phyloP scores from a whole-genome alignment of 2,113 vertebrate genomes.

The Grallaria varia region DNA sequence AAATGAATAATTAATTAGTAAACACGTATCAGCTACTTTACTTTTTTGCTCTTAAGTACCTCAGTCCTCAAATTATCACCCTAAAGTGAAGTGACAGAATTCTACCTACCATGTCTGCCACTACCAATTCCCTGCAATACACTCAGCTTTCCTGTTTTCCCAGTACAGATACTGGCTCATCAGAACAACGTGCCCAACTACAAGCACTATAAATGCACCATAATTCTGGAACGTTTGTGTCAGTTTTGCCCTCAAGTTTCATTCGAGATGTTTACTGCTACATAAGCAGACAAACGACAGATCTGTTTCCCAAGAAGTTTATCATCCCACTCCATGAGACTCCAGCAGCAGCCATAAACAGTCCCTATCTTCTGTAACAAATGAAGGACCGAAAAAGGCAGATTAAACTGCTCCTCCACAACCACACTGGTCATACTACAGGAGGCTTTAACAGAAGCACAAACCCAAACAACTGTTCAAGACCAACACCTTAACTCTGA shows the following conservation, averaged over 20 bases:
- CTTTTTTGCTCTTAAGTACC: not conserved
- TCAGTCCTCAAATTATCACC: not conserved
- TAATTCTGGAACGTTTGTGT: not conserved
- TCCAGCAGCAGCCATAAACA: not conserved
- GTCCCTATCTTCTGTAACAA: not conserved
- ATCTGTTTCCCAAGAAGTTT: not conserved
- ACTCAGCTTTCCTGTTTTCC: not conserved
- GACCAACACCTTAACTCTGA: not conserved
- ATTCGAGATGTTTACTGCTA: not conserved
- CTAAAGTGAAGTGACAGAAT: not conserved
- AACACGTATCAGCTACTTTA: not conserved
- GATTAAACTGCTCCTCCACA: not conserved
- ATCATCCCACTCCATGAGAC: not conserved
- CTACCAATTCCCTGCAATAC: fast-evolving
- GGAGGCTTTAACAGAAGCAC: not conserved
- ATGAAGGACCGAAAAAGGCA: not conserved
- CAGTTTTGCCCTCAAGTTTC: not conserved
- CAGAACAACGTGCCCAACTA: not conserved
- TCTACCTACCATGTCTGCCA: not conserved
- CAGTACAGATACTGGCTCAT: not conserved
- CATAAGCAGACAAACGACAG: not conserved
- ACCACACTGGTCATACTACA: not conserved
- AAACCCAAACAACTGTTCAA: not conserved
- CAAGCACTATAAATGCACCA: fast-evolving
- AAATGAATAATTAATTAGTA: constrained; percentile 10